phyloP scores from a whole-genome alignment of 2,113 vertebrate genomes.

The Sciurus niger region DNA sequence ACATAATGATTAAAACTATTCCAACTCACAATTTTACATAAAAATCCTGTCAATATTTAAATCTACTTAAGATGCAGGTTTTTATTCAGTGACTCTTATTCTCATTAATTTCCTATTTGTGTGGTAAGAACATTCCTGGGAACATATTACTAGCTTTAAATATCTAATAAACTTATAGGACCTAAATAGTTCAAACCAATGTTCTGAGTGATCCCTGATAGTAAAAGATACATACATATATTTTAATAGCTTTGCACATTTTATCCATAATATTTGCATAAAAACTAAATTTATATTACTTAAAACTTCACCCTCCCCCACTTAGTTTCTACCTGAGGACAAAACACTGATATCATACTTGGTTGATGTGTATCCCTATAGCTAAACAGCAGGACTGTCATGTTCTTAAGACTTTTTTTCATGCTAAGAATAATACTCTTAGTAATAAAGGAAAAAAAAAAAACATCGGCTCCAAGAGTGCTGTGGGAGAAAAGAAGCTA shows the following conservation, averaged over 20 bases:
- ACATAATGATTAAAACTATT: not conserved
- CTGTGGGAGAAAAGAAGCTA: too few relatives aligned
- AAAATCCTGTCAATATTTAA: not conserved
- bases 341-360: not conserved
- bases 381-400: constrained; percentile 28
- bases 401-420: constrained; percentile 23
- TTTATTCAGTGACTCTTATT: constrained; percentile 6
- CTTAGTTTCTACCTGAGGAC: constrained; percentile 50
- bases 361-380: not conserved
- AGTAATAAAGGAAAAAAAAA: constrained; percentile 54
- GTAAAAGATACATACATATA: not conserved
- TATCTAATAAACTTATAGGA: not conserved
- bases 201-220: constrained; percentile 50
- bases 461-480: too few relatives aligned
- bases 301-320: constrained; percentile 40
- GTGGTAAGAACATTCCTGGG: not conserved
- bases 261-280: constrained; percentile 22
- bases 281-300: constrained; percentile 41
- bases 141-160: constrained; percentile 45
- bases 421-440: constrained; percentile 1
- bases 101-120: not conserved
- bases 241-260: constrained; percentile 48
- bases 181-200: constrained; percentile 13
- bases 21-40: not conserved
- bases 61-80: not conserved